A percentile compares a stretch with the other conserved stretches of the same genome.
phyloP scores from a whole-genome alignment of 2,888 invertebrate species.

The Papilio demoleus region DNA sequence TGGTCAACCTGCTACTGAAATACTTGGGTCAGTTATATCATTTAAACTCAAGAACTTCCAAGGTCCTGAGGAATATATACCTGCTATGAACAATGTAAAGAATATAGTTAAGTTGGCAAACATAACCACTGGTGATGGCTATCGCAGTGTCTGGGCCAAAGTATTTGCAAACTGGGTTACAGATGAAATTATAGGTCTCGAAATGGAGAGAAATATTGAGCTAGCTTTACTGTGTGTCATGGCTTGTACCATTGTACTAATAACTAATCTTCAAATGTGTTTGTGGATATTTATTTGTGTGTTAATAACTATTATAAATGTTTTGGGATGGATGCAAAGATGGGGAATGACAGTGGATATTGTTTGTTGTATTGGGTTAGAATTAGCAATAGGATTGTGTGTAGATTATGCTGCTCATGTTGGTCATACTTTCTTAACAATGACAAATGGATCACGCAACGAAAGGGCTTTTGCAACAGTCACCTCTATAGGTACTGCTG shows the following conservation, averaged over 20 bases:
- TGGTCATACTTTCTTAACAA: slow-evolving; percentile 90
- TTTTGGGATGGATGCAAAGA: slow-evolving; percentile 90
- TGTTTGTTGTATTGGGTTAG: slow-evolving; percentile 91
- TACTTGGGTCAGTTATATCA: slow-evolving; percentile 85
- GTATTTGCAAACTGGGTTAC: slow-evolving; percentile 90
- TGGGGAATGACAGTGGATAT: slow-evolving; percentile 93
- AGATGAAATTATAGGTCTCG: slow-evolving; percentile 89
- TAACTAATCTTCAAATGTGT: slow-evolving; percentile 90
- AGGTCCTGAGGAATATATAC: slow-evolving; percentile 87
- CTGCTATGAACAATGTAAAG: slow-evolving; percentile 88
- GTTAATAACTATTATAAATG: slow-evolving; percentile 88
- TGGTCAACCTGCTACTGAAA: slow-evolving; percentile 83
- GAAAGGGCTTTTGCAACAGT: slow-evolving; percentile 86
- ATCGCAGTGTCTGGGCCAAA: slow-evolving; percentile 88
- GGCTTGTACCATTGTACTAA: slow-evolving; percentile 89
- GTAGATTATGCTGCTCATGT: slow-evolving; percentile 93
- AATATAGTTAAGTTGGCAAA: slow-evolving; percentile 80
- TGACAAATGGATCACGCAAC: slow-evolving; percentile 78
- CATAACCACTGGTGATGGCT: slow-evolving; percentile 84
- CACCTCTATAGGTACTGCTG: slow-evolving; percentile 89
- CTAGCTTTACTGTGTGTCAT: slow-evolving; percentile 91
- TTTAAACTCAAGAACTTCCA: slow-evolving; percentile 85
- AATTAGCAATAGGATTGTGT: slow-evolving; percentile 91
- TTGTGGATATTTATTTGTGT: slow-evolving; percentile 91
- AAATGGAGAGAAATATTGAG: slow-evolving; percentile 89